These are phyloP conservation scores for Uropetala carovei DNA, from an alignment of 2,888 invertebrate genomes.

Conservation along the genomic window DNA sequence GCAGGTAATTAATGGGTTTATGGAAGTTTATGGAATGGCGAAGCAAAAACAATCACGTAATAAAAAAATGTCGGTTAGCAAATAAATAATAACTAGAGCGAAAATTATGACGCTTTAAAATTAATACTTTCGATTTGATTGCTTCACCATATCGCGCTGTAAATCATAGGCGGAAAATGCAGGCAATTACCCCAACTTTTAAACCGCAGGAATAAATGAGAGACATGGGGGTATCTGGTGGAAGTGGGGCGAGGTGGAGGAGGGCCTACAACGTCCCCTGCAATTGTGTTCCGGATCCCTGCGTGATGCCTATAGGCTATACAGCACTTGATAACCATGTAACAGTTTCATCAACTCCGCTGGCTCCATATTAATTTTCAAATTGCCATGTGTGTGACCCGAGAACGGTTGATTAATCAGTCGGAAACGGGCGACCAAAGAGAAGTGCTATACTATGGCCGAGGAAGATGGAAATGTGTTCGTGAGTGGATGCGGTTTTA, in stretches of 20 bases:
- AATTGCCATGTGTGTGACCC: constrained; percentile 2
- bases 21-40: too few species aligned
- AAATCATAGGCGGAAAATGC: neutral
- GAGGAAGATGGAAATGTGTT: neutral
- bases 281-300: constrained; percentile 9
- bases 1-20: neutral
- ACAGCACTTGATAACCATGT: constrained; percentile 21
- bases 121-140: neutral
- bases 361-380: constrained; percentile 7
- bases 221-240: neutral
- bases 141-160: neutral
- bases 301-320: neutral
- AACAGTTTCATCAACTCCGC: constrained; percentile 27
- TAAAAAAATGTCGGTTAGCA: neutral
- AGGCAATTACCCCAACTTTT: neutral
- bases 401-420: neutral
- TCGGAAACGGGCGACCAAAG: neutral
- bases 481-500: neutral
- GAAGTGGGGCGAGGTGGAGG: neutral
- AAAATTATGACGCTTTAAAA: neutral
- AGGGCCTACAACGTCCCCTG: neutral
- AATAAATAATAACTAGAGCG: neutral
- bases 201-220: neutral
- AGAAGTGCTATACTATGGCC: neutral
- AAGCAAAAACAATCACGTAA: neutral